Conservation (phyloP, 2,797 vertebrate species). For the Gymnoscopelus braueri region DNA sequence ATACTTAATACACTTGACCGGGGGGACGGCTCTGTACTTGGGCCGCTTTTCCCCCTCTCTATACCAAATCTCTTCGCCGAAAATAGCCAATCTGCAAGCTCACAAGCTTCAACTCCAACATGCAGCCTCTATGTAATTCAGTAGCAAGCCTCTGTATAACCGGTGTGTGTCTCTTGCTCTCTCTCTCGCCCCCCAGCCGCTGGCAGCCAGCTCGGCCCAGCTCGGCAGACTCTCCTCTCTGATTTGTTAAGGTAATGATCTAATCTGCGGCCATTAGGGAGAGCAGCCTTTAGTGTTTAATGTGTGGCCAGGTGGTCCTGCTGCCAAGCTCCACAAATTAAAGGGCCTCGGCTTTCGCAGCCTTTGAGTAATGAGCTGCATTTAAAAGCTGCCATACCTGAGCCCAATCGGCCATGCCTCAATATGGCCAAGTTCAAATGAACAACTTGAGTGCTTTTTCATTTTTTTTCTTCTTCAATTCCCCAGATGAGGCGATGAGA, state of each 20-base stretch:
- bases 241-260: conserved; percentile 80
- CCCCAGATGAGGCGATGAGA: conserved; percentile 56
- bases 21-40: too few relatives aligned
- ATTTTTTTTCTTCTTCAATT: conserved; percentile 44
- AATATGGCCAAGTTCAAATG: conserved; percentile 71
- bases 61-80: too few relatives aligned
- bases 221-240: conserved; percentile 62
- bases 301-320: conserved; percentile 81
- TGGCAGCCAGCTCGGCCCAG: conserved; percentile 57
- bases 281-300: conserved; percentile 77
- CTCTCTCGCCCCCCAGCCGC: conserved; percentile 28
- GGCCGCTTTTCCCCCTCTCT: too few relatives aligned
- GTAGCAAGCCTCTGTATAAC: too few relatives aligned
- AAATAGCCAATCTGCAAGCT: too few relatives aligned
- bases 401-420: conserved; percentile 58
- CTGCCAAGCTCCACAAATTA: conserved; percentile 76
- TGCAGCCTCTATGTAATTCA: too few relatives aligned
- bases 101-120: too few relatives aligned
- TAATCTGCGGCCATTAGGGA: conserved; percentile 78
- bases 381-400: conserved; percentile 72
- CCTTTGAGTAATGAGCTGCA: conserved; percentile 77
- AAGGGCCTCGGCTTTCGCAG: conserved; percentile 63
- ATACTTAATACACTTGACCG: too few relatives aligned
- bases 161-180: conserved; percentile 8
- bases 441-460: conserved; percentile 66